phyloP scores from a whole-genome alignment of 1,140 invertebrate species.

The Kradibia gibbosae region DNA sequence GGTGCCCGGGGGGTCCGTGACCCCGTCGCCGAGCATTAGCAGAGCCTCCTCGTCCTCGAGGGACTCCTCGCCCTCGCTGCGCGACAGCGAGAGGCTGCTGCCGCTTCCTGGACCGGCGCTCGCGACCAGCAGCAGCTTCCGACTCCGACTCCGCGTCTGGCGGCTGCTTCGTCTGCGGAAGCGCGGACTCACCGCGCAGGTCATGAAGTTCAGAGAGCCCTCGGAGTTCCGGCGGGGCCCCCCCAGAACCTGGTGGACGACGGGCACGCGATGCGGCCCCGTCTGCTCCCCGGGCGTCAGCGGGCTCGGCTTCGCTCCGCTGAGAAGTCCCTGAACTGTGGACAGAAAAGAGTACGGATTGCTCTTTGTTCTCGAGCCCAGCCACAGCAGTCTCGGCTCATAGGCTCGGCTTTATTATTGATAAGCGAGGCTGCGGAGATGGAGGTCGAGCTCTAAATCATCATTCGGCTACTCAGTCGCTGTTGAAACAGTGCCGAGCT shows the following conservation, averaged over 20 bases:
- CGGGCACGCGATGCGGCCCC: conserved; percentile 2
- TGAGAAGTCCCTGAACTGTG: conserved; percentile 39
- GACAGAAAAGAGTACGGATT: background rate
- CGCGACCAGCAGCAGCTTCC: conserved; percentile 40
- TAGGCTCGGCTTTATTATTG: too few species aligned
- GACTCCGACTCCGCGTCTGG: background rate
- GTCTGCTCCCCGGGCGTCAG: background rate
- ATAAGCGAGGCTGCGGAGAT: too few species aligned
- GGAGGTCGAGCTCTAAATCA: too few species aligned
- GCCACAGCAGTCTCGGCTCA: too few species aligned
- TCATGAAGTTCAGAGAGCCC: conserved; percentile 68
- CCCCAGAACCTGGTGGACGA: conserved; percentile 7
- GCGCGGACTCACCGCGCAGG: conserved; percentile 64
- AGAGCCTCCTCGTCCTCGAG: conserved; percentile 61
- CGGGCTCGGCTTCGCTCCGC: conserved; percentile 50
- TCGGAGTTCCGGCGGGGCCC: conserved; percentile 67
- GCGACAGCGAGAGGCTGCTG: conserved; percentile 59
- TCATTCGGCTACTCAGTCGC: too few species aligned
- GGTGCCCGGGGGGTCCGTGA: too few species aligned
- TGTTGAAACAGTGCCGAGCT: too few species aligned
- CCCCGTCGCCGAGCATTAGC: conserved; percentile 53
- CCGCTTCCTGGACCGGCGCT: conserved; percentile 25
- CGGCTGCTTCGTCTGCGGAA: conserved; percentile 56
- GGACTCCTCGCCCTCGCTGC: conserved; percentile 65
- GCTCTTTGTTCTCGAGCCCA: background rate